Evolutionary conservation across 2,888 invertebrate species (phyloP).

Genomic region (Agriopis marginaria): DNA sequence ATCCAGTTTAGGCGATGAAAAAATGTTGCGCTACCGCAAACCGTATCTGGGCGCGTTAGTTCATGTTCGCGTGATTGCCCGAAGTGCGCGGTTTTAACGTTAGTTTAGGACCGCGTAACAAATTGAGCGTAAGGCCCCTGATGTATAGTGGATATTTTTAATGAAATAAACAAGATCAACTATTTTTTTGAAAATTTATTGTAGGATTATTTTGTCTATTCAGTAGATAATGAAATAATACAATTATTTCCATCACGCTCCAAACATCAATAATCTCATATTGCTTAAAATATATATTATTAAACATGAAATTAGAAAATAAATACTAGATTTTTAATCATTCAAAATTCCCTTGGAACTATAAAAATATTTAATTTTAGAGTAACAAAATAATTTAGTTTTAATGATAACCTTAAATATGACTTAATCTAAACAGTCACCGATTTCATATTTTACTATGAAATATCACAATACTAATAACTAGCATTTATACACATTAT

Average conservation of each 20-base stretch:
- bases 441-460: slow-evolving; percentile 29
- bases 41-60: no score
- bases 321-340: no score
- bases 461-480: slow-evolving; percentile 35
- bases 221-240: neutral
- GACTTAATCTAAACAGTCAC: slow-evolving; percentile 43
- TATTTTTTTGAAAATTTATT: neutral
- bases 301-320: neutral
- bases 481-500: neutral
- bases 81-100: no score
- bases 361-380: neutral
- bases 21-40: no score
- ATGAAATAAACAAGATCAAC: neutral
- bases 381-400: slow-evolving; percentile 19
- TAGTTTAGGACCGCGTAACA: no score
- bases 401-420: slow-evolving; percentile 10
- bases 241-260: neutral
- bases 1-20: no score
- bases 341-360: neutral
- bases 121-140: no score
- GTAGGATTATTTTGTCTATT: neutral
- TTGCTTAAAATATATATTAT: neutral
- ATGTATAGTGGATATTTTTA: no score
- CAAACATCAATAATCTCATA: neutral
- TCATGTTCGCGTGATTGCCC: no score